Conservation (phyloP, 2,888 invertebrate species). For the Geotrupes spiniger region DNA sequence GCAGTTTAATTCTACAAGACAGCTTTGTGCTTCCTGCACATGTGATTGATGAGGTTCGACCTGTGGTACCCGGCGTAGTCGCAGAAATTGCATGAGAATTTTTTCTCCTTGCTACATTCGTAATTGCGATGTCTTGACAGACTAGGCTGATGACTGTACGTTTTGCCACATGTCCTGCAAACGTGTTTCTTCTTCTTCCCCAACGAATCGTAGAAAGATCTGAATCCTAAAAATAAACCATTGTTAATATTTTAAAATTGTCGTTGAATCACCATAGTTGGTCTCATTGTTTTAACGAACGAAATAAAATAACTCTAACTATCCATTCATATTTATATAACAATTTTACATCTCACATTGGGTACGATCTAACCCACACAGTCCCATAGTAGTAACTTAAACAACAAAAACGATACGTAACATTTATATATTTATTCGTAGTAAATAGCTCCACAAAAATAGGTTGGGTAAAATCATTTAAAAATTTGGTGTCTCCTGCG, state of each 20-base stretch:
- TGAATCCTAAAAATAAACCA: background rate
- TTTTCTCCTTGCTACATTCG: slow-evolving; percentile 39
- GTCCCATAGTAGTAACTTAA: too few relatives aligned
- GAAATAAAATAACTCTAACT: too few relatives aligned
- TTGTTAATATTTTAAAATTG: background rate
- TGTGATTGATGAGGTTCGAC: slow-evolving; percentile 20
- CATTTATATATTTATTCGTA: too few relatives aligned
- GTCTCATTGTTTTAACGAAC: too few relatives aligned
- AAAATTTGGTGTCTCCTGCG: slow-evolving; percentile 4
- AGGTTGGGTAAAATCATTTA: too few relatives aligned
- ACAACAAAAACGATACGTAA: too few relatives aligned
- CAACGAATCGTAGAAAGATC: background rate
- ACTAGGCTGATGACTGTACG: slow-evolving; percentile 42
- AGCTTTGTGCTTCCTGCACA: slow-evolving; percentile 19
- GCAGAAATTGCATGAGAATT: slow-evolving; percentile 19
- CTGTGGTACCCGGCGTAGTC: slow-evolving; percentile 23
- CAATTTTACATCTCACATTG: too few relatives aligned
- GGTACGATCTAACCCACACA: too few relatives aligned
- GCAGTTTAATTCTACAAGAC: background rate
- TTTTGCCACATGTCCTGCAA: slow-evolving; percentile 40
- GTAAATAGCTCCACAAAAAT: too few relatives aligned
- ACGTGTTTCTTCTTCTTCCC: slow-evolving; percentile 18
- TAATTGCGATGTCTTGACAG: slow-evolving; percentile 41
- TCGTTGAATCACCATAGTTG: too few relatives aligned
- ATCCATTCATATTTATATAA: too few relatives aligned